Evolutionary conservation across 2,888 invertebrate species (phyloP), one percentile per base, ranked within the genome.

Genomic region (Parnassius glacialis): DNA sequence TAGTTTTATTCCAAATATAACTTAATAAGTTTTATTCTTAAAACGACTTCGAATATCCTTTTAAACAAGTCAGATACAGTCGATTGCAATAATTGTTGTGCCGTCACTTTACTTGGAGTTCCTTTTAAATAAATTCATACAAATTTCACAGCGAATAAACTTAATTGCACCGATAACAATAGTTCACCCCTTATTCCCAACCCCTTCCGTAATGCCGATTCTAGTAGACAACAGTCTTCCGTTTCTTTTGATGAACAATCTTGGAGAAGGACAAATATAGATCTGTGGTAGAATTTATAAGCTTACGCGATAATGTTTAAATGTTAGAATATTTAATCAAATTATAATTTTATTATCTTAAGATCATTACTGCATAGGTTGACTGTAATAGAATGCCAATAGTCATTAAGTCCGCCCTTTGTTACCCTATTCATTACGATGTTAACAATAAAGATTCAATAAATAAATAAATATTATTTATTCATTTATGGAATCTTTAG

Each of bases 71-170:
- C 20, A 42, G 25, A 52, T 7, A 42, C 48, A 42, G 10, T 50
- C 34, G 44, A 55, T 61, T 48, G n/a, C 9, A 16, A 45, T 50
- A 47, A 45, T 2, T 45, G 52, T 25, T 59, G n/a, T 20, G 53
- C 41, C 9, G 52, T 64, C 62, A 67, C 65, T 62, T 67, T 67
- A 69, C 76, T 74, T 70, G 69, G 78, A 76, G 80, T 78, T 80
- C 76, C 74, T 75, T 70, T 69, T 75, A 73, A 69, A 70, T 65
- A 70, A 68, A 72, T 71, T 67, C 65, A 69, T 70, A 67, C 68
- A 66, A 75, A 81, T 86, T 84, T 86, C 83, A 87, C 86, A 84
- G 81, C 79, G 80, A 87, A 87, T 87, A 85, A 84, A 87, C 73
- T 76, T 80, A 79, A 79, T 84, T 85, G 81, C 74, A 57, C 60